A percentile compares a stretch with the other conserved stretches of the same genome.
Conservation (phyloP, 1,140 invertebrate species). For the Drosophila kepulauana region DNA sequence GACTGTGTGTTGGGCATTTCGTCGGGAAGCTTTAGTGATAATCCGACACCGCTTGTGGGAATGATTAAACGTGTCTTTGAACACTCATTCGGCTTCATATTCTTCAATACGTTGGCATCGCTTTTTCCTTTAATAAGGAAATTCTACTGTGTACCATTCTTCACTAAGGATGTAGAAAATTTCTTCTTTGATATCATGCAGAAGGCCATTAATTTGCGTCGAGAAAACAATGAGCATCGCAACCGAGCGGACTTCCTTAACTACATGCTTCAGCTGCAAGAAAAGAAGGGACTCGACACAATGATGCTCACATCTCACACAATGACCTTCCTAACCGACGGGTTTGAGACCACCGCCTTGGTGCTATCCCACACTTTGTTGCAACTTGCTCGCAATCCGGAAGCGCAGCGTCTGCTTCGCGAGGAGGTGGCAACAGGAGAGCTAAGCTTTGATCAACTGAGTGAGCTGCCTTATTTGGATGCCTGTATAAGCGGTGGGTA, state of each 20-base stretch:
- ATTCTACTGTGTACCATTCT: conserved; percentile 41
- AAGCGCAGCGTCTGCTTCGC: conserved; percentile 31
- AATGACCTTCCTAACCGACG: conserved; percentile 67
- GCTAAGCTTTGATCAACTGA: conserved; percentile 54
- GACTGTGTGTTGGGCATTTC: conserved; percentile 85
- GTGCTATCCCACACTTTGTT: conserved; percentile 51
- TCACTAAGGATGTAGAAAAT: conserved; percentile 46
- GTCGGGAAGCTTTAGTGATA: conserved; percentile 69
- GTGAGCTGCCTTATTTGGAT: conserved; percentile 58
- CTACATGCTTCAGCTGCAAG: conserved; percentile 76
- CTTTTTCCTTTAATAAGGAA: conserved; percentile 54
- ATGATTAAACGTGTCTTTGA: conserved; percentile 53
- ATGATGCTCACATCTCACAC: conserved; percentile 54
- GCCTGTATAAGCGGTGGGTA: conserved; percentile 59
- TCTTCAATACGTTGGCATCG: conserved; percentile 37
- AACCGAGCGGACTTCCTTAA: conserved; percentile 83
- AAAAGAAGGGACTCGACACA: conserved; percentile 65
- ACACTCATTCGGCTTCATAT: conserved; percentile 37
- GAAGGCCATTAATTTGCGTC: conserved; percentile 63
- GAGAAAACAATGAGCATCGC: conserved; percentile 25
- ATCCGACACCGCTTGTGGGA: conserved; percentile 46
- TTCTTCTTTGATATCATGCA: conserved; percentile 74
- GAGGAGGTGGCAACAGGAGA: conserved; percentile 64
- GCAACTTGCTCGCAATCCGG: conserved; percentile 47
- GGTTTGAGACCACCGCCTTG: conserved; percentile 65